These are phyloP conservation scores for Drosophila malerkotliana DNA, from an alignment of 1,140 invertebrate species.

Conservation along the genomic window DNA sequence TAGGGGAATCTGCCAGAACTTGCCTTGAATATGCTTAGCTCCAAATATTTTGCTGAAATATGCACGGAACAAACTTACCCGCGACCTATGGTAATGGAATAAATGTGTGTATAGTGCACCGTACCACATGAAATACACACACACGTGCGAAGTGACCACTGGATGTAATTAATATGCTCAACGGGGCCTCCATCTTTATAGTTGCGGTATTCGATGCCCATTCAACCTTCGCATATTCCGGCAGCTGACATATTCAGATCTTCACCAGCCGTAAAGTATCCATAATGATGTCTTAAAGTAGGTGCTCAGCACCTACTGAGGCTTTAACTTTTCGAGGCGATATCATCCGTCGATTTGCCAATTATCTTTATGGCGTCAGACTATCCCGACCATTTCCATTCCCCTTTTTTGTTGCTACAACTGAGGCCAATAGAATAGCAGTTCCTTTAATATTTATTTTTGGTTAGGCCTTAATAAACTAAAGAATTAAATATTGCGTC, in stretches of 20 bases:
- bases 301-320: neutral
- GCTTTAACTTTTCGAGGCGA: slow-evolving; percentile 24
- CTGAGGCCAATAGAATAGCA: neutral
- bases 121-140: neutral
- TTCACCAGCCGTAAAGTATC: slow-evolving; percentile 1
- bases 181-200: neutral
- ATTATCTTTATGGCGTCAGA: slow-evolving; percentile 39
- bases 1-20: neutral
- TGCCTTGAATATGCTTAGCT: slow-evolving; percentile 1
- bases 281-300: slow-evolving; percentile 22
- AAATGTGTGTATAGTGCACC: neutral
- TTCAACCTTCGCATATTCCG: neutral
- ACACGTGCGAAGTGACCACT: slow-evolving; percentile 16
- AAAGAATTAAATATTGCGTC: neutral
- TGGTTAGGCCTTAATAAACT: neutral
- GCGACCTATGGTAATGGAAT: neutral
- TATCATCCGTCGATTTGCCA: slow-evolving; percentile 7
- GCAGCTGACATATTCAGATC: neutral
- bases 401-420: neutral
- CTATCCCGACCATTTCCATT: neutral
- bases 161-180: slow-evolving; percentile 36
- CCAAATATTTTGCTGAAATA: slow-evolving; percentile 3
- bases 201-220: slow-evolving; percentile 5
- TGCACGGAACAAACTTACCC: slow-evolving; percentile 1
- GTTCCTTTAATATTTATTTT: neutral